These are phyloP conservation scores for Bostrychus sinensis DNA, from an alignment of 2,113 vertebrate genomes.

Conservation along the genomic window DNA sequence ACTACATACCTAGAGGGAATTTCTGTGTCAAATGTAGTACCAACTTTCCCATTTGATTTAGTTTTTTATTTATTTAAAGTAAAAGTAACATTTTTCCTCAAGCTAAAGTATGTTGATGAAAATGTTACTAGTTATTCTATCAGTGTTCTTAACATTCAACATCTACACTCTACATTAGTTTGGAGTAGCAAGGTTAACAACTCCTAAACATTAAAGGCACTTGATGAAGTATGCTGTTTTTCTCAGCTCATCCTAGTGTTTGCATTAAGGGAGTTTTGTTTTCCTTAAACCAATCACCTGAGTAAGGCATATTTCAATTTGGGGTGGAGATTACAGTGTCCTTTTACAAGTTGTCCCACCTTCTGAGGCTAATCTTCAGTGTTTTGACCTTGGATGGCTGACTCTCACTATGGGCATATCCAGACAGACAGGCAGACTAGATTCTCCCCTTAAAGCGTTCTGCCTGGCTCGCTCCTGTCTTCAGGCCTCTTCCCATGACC, in stretches of 20 bases:
- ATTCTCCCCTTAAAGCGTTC: slow-evolving; percentile 27
- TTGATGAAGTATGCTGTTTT: neutral
- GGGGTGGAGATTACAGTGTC: neutral
- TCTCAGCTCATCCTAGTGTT: neutral
- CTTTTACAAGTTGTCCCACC: neutral
- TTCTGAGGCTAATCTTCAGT: slow-evolving; percentile 20
- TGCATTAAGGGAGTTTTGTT: slow-evolving; percentile 2
- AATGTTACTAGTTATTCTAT: no score
- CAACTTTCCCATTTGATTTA: neutral
- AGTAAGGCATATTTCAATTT: neutral
- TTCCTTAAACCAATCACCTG: slow-evolving; percentile 1
- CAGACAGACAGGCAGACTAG: slow-evolving; percentile 4
- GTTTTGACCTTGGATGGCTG: slow-evolving; percentile 24
- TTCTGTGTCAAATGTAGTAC: no score
- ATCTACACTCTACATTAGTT: neutral
- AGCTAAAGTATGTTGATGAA: no score
- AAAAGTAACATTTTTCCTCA: neutral
- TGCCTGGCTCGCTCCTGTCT: slow-evolving; percentile 31
- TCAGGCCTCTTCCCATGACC: slow-evolving; percentile 56
- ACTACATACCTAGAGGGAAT: no score
- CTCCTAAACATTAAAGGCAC: neutral
- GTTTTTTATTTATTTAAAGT: no score
- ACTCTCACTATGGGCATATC: slow-evolving; percentile 11
- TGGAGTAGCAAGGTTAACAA: neutral
- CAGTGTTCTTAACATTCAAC: no score